Conservation (phyloP, 2,797 vertebrate genomes). For the Toxotes lorentzi region DNA sequence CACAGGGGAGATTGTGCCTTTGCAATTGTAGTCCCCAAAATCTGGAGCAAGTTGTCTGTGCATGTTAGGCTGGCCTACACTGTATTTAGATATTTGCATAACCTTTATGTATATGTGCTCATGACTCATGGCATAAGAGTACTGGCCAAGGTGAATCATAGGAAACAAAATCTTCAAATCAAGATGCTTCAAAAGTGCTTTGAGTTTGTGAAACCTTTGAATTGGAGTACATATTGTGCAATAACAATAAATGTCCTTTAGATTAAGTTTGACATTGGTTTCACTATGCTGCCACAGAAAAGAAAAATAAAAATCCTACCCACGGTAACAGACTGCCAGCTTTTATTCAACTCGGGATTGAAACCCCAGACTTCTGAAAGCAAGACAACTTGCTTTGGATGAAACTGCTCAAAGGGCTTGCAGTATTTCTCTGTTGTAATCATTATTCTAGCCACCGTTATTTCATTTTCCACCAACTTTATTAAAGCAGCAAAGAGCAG, state of each 20-base stretch:
- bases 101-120: neutral
- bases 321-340: slow-evolving; percentile 16
- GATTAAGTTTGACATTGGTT: slow-evolving; percentile 30
- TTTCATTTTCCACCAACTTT: slow-evolving; percentile 68
- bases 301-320: slow-evolving; percentile 20
- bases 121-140: neutral
- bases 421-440: slow-evolving; percentile 63
- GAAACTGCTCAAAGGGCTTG: slow-evolving; percentile 54
- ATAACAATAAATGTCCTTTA: slow-evolving; percentile 15
- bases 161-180: neutral
- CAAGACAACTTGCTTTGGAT: slow-evolving; percentile 53
- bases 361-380: slow-evolving; percentile 51
- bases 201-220: neutral
- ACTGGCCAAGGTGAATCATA: neutral
- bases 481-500: slow-evolving; percentile 68
- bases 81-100: too few species aligned
- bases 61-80: too few species aligned
- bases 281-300: slow-evolving; percentile 23
- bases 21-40: too few species aligned
- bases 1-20: too few species aligned
- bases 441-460: slow-evolving; percentile 73
- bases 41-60: too few species aligned
- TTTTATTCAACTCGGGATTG: slow-evolving; percentile 48
- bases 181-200: neutral
- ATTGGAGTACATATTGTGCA: neutral